These are phyloP conservation scores for Rhingia rostrata DNA, from an alignment of 2,888 invertebrate genomes.

Conservation along the genomic window DNA sequence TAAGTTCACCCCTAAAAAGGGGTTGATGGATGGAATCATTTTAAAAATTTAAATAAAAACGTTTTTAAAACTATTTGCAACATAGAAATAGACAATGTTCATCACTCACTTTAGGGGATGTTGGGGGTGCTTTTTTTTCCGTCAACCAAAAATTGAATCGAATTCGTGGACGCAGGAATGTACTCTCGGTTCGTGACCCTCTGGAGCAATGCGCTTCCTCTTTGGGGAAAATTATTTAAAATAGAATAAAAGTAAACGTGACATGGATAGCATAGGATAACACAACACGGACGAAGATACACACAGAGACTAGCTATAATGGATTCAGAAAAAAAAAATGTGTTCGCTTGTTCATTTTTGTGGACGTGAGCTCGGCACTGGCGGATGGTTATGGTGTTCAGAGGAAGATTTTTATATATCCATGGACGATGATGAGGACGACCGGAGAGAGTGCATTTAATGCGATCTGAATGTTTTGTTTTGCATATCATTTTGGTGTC, in stretches of 20 bases:
- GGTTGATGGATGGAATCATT: constrained; percentile 62
- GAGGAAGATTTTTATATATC: constrained; percentile 31
- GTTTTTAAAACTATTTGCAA: constrained; percentile 60
- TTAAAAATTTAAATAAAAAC: constrained; percentile 53
- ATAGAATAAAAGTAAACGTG: constrained; percentile 69
- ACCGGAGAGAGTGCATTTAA: constrained; percentile 53
- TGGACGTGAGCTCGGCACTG: constrained; percentile 21
- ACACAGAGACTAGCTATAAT: constrained; percentile 20
- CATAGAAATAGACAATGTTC: constrained; percentile 33
- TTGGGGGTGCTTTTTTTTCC: neutral
- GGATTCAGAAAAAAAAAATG: constrained; percentile 39
- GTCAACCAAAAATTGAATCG: constrained; percentile 49
- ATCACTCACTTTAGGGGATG: constrained; percentile 17
- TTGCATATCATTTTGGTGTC: constrained; percentile 38
- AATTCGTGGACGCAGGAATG: constrained; percentile 47
- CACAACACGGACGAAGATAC: constrained; percentile 20
- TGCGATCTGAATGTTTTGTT: constrained; percentile 57
- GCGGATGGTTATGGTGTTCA: neutral
- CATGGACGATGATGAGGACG: constrained; percentile 6
- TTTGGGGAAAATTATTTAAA: constrained; percentile 45
- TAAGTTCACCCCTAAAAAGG: constrained; percentile 20
- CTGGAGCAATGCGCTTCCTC: neutral
- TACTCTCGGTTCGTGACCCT: constrained; percentile 20
- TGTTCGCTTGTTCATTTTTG: constrained; percentile 25
- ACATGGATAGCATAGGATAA: constrained; percentile 53